Evolutionary conservation across 2,113 vertebrate species (phyloP).

Genomic region (Dendropsophus ebraccatus): DNA sequence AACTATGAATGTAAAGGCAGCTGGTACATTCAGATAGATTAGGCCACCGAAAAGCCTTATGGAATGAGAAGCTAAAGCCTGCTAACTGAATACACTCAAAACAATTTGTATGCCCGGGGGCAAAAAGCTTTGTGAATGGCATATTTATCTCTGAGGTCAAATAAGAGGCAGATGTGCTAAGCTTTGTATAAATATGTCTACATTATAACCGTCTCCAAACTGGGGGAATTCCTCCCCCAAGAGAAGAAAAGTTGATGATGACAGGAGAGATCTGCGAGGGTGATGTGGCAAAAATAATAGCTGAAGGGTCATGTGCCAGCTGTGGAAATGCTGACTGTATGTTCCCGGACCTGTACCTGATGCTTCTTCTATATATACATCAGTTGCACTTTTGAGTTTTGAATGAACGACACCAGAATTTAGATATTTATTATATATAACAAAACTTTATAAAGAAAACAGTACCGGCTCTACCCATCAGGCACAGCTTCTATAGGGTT

Average conservation of each 20-base stretch:
- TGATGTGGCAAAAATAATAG: constrained; percentile 28
- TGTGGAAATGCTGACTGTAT: background rate
- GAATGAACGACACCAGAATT: background rate
- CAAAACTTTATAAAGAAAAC: too few species aligned
- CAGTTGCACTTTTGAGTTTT: too few species aligned
- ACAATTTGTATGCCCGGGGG: constrained; percentile 48
- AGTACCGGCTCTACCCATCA: too few species aligned
- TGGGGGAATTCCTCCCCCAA: constrained; percentile 22
- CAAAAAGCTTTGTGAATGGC: constrained; percentile 46
- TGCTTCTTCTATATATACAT: background rate
- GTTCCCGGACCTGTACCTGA: background rate
- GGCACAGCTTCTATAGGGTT: too few species aligned
- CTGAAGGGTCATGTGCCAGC: background rate
- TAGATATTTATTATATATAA: background rate
- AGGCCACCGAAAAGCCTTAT: constrained; percentile 36
- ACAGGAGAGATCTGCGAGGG: constrained; percentile 18
- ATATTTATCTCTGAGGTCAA: constrained; percentile 45
- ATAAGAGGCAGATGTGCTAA: constrained; percentile 37
- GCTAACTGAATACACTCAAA: constrained; percentile 50
- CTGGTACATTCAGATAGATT: constrained; percentile 52
- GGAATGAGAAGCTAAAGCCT: constrained; percentile 42
- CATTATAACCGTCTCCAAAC: constrained; percentile 18
- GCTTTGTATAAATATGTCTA: constrained; percentile 46
- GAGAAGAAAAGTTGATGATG: background rate
- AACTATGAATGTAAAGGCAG: constrained; percentile 24